phyloP scores from a whole-genome alignment of 2,888 invertebrate species.

The Trissolcus brochymenae region DNA sequence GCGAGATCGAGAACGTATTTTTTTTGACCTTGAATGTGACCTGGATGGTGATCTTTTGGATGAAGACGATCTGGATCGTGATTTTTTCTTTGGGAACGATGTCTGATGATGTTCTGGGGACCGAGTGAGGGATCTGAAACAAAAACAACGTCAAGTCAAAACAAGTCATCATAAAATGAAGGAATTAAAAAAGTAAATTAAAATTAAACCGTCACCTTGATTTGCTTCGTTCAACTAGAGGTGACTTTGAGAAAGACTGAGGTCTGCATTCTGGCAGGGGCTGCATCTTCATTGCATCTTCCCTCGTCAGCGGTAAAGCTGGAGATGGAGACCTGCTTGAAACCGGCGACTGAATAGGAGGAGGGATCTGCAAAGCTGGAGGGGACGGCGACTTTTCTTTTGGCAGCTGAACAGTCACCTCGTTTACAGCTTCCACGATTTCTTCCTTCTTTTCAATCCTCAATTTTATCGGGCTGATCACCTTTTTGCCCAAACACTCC shows the following conservation, averaged over 20 bases:
- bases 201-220: conserved; percentile 48
- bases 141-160: too few relatives aligned
- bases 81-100: conserved; percentile 59
- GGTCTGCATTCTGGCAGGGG: conserved; percentile 65
- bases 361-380: conserved; percentile 52
- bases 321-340: conserved; percentile 72
- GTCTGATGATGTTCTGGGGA: conserved; percentile 54
- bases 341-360: conserved; percentile 63
- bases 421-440: conserved; percentile 67
- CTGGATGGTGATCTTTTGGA: conserved; percentile 63
- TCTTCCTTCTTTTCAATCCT: conserved; percentile 68
- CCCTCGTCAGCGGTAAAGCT: conserved; percentile 70
- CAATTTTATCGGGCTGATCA: conserved; percentile 69
- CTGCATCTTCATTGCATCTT: conserved; percentile 67
- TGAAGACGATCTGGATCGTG: conserved; percentile 65
- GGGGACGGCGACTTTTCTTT: conserved; percentile 58
- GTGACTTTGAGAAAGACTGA: conserved; percentile 66
- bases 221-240: conserved; percentile 69
- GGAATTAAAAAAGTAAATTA: too few relatives aligned
- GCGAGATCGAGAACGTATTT: conserved; percentile 64
- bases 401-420: conserved; percentile 73
- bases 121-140: conserved; percentile 30
- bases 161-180: too few relatives aligned
- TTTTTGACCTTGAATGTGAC: conserved; percentile 51
- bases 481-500: conserved; percentile 81